Percentiles rank a stretch among this genome's conserved stretches.
phyloP scores from a whole-genome alignment of 1,140 invertebrate species.

The Drosophila tani region DNA sequence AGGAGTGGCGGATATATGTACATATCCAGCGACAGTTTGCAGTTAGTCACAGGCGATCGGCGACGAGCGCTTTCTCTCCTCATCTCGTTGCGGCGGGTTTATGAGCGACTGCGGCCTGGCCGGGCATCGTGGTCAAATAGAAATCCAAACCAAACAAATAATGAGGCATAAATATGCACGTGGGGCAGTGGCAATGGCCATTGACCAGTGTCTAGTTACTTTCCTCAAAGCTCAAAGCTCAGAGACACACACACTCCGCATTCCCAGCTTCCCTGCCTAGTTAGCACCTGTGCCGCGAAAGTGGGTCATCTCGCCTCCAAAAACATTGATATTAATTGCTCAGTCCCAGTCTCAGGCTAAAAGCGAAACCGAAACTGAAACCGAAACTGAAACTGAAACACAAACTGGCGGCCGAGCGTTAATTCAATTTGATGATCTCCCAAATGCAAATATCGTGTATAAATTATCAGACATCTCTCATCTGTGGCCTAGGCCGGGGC shows the following conservation, averaged over 20 bases:
- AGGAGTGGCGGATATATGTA: conserved; percentile 11
- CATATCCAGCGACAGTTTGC: conserved; percentile 25
- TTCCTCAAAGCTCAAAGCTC: conserved; percentile 42
- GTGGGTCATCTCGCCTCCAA: conserved; percentile 62
- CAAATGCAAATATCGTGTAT: conserved; percentile 79
- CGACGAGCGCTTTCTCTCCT: conserved; percentile 70
- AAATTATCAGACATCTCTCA: conserved; percentile 58
- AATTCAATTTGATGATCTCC: conserved; percentile 75
- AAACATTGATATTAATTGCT: conserved; percentile 48
- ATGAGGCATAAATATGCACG: conserved; percentile 81
- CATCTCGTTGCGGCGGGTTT: conserved; percentile 49
- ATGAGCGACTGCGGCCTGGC: conserved; percentile 41
- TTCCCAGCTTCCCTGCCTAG: conserved; percentile 34
- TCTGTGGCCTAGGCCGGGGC: conserved; percentile 42
- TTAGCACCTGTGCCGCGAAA: conserved; percentile 74
- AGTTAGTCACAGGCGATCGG: conserved; percentile 67
- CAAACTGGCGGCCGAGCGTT: conserved; percentile 42
- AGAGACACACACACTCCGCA: background rate
- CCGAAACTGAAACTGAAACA: conserved; percentile 32
- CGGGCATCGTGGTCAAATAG: conserved; percentile 62
- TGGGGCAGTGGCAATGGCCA: conserved; percentile 49
- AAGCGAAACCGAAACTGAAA: conserved; percentile 34
- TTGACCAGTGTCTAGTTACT: conserved; percentile 53
- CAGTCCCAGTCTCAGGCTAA: conserved; percentile 1
- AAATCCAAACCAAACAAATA: conserved; percentile 80